Evolutionary conservation across 2,888 invertebrate genomes (phyloP), one percentile per base, ranked within the genome.

Genomic region (Pardosa pseudoannulata): DNA sequence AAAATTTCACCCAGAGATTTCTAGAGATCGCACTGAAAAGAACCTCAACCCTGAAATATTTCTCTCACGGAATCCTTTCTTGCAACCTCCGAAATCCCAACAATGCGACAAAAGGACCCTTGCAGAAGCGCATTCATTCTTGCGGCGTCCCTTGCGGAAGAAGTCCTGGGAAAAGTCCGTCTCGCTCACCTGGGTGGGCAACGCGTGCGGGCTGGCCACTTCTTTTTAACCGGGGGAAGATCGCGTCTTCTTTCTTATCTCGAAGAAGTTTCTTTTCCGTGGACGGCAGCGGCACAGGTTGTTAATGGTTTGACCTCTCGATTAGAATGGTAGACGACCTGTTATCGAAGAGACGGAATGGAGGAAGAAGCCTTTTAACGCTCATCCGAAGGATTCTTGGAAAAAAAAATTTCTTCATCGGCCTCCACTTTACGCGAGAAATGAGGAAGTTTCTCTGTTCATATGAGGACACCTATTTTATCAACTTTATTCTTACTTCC

Each of bases 231-330:
- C 3, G 23, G 56, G 23, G 11, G 23, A 56, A 16, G 23, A 23
- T 16, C 16, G 23, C 23, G 1, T 68, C 71, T 56, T 82, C 68
- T 72, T 68, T 83, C 72, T 88, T 89, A 88, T 92, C 91, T 91
- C 92, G 67, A 50, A 73, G 36, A 73, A 73, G 31, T 67, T 41
- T 31, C 70, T 31, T 62, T 71, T 31, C 39, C 32, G 28, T 39
- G 56, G 64, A 46, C 19, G 46, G 46, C 9, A 70, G 75, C 36
- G 67, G 75, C 23, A 64, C 32, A 62, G 81, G 82, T 75, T 71
- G 82, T 82, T 82, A 82, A 82, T 82, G 68, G 82, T 70, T 46
- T 82, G 82, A 82, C 82, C 82, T 82, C 82, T 82, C 75, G 62
- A 82, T 82, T 82, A 76, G 67, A 56, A 19, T 36, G 36, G 36